These are phyloP conservation scores for Dione juno DNA, from an alignment of 2,888 invertebrate species.

Conservation along the genomic window DNA sequence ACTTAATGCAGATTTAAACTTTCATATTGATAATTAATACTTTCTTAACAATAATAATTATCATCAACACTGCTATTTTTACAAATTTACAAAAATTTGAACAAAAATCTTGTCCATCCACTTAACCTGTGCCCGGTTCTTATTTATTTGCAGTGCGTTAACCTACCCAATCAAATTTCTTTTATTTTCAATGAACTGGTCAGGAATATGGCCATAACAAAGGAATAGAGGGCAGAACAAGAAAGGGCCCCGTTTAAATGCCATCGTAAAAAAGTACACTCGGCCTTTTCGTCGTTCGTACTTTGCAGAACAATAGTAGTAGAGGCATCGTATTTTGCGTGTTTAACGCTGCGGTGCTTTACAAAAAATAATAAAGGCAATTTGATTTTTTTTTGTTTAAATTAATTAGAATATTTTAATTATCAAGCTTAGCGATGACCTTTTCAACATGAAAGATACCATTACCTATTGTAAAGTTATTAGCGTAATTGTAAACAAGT, in stretches of 20 bases:
- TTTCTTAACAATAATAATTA: too few relatives aligned
- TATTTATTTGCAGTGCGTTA: slow-evolving; percentile 37
- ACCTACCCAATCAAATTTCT: slow-evolving; percentile 30
- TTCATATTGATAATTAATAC: too few relatives aligned
- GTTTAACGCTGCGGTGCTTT: slow-evolving; percentile 10
- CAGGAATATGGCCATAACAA: slow-evolving; percentile 46
- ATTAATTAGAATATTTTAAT: not conserved
- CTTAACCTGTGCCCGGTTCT: slow-evolving; percentile 12
- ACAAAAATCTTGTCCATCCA: slow-evolving; percentile 1
- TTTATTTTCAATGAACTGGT: slow-evolving; percentile 40
- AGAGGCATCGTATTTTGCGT: slow-evolving; percentile 20
- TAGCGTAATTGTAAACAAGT: not conserved
- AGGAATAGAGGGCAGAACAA: slow-evolving; percentile 53
- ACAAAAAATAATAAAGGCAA: slow-evolving; percentile 14
- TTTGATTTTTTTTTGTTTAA: not conserved
- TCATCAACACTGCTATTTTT: too few relatives aligned
- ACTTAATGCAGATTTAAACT: not conserved
- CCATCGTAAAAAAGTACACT: slow-evolving; percentile 30
- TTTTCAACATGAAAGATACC: not conserved
- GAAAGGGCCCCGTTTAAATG: slow-evolving; percentile 50
- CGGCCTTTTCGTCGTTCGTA: slow-evolving; percentile 19
- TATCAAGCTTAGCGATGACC: too few relatives aligned
- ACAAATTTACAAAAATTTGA: not conserved
- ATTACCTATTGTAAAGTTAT: not conserved
- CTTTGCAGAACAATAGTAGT: slow-evolving; percentile 17